Evolutionary conservation across 2,113 vertebrate genomes (phyloP).

Genomic region (Taxidea taxus): DNA sequence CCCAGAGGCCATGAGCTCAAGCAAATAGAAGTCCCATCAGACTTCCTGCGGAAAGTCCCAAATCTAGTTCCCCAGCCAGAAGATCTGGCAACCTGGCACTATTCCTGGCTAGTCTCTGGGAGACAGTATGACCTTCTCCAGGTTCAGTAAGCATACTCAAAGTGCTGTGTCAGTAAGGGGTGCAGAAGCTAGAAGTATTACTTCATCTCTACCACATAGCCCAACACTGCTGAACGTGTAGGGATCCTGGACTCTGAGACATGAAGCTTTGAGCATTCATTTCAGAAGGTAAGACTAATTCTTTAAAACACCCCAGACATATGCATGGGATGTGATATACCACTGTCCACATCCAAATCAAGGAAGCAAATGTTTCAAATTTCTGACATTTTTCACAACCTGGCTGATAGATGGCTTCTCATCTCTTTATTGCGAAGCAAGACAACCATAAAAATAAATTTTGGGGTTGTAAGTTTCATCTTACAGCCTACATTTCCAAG

Average conservation of each 20-base stretch:
- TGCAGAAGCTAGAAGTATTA: background rate
- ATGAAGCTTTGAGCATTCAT: background rate
- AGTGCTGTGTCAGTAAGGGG: background rate
- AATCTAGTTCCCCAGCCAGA: background rate
- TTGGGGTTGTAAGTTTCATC: conserved; percentile 30
- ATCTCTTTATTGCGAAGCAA: conserved; percentile 46
- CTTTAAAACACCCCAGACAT: background rate
- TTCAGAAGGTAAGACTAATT: background rate
- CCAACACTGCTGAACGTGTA: background rate
- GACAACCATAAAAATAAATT: conserved; percentile 66
- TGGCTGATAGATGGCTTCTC: background rate
- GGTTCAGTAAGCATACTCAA: background rate
- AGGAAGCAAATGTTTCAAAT: background rate
- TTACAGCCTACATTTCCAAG: conserved; percentile 35
- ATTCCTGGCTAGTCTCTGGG: background rate
- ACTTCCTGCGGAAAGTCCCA: background rate
- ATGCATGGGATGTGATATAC: background rate
- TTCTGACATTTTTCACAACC: background rate
- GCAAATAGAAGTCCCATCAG: background rate
- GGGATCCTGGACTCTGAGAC: background rate
- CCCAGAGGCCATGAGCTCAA: background rate
- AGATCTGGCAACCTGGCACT: background rate
- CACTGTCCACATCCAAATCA: background rate
- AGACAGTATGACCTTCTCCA: background rate
- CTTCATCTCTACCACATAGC: background rate